phyloP scores from a whole-genome alignment of 2,797 vertebrate genomes.

The Smutsia gigantea region DNA sequence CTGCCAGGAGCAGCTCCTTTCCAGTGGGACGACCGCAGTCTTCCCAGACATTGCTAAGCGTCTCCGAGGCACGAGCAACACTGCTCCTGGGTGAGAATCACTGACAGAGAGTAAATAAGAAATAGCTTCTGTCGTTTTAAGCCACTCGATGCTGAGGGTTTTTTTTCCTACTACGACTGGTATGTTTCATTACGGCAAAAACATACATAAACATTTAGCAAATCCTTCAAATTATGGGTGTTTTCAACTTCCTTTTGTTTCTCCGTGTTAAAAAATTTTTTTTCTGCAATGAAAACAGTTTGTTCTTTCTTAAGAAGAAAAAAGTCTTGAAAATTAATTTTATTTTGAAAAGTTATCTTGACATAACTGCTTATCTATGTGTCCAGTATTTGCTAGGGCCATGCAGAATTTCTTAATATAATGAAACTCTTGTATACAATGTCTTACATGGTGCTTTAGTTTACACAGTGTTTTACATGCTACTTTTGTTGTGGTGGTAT shows the following conservation, averaged over 20 bases:
- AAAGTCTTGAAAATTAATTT: constrained; percentile 13
- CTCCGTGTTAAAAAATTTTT: background rate
- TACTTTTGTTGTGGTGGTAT: background rate
- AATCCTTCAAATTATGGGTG: constrained; percentile 24
- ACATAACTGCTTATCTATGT: background rate
- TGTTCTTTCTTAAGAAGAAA: constrained; percentile 31
- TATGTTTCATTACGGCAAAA: constrained; percentile 6
- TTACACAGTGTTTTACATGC: background rate
- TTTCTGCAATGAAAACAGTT: constrained; percentile 14
- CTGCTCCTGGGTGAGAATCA: background rate
- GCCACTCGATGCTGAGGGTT: background rate
- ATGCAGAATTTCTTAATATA: background rate
- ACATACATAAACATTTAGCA: constrained; percentile 25
- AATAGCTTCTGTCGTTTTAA: constrained; percentile 26
- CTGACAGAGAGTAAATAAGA: background rate
- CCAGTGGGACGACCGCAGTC: background rate
- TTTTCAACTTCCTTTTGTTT: constrained; percentile 29
- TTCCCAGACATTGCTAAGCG: background rate
- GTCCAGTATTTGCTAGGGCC: background rate
- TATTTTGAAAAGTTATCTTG: constrained; percentile 14
- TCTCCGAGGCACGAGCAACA: too few relatives aligned
- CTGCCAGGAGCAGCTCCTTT: background rate
- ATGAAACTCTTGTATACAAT: background rate
- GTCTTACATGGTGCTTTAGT: background rate
- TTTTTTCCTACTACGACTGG: background rate